These are phyloP conservation scores for Lepilemur septentrionalis DNA, from an alignment of 2,797 vertebrate genomes.

Conservation along the genomic window DNA sequence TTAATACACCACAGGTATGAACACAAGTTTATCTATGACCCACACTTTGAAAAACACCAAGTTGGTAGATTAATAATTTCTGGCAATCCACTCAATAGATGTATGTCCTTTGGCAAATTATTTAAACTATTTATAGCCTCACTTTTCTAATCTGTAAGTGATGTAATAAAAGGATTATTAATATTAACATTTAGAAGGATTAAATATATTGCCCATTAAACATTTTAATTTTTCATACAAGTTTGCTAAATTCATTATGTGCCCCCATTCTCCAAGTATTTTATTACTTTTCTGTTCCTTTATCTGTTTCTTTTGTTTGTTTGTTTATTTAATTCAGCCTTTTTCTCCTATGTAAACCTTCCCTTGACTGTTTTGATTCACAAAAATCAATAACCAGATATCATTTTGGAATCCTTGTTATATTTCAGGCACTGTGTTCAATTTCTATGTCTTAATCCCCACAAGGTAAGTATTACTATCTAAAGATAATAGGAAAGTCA, in stretches of 20 bases:
- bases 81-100: not conserved
- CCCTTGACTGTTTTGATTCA: not conserved
- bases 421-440: not conserved
- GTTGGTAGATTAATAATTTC: not conserved
- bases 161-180: not conserved
- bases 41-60: not conserved
- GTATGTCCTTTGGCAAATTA: not conserved
- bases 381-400: not conserved
- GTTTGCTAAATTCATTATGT: not conserved
- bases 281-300: not conserved
- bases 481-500: not conserved
- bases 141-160: not conserved
- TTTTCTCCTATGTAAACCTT: not conserved
- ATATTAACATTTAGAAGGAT: not conserved
- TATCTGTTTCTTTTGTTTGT: not conserved
- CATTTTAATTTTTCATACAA: not conserved
- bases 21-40: not conserved
- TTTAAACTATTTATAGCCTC: not conserved
- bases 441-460: not conserved
- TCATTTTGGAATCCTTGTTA: not conserved
- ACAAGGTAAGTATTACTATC: not conserved
- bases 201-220: not conserved
- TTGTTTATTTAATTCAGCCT: not conserved
- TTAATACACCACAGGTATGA: not conserved
- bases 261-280: not conserved